phyloP scores from a whole-genome alignment of 2,113 vertebrate genomes.

The Scomber scombrus region DNA sequence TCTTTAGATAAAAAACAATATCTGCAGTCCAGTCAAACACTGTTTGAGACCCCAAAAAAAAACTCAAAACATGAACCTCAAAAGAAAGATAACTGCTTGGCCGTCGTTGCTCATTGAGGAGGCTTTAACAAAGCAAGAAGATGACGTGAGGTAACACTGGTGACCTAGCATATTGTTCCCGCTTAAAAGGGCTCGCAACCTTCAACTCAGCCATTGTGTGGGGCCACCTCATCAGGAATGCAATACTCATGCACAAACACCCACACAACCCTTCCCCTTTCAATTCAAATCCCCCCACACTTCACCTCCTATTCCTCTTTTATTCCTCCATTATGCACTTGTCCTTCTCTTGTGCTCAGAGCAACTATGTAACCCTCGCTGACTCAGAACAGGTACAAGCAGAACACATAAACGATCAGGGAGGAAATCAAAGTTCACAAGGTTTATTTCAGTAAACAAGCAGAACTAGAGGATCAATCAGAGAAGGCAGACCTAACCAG shows the following conservation, averaged over 20 bases:
- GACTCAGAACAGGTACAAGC: no score
- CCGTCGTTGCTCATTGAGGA: slow-evolving; percentile 21
- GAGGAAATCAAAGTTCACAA: no score
- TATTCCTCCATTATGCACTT: slow-evolving; percentile 60
- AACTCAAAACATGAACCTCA: slow-evolving; percentile 1
- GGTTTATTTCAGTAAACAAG: no score
- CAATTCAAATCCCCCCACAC: slow-evolving; percentile 46
- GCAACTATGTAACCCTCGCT: slow-evolving; percentile 28
- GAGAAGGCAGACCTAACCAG: no score
- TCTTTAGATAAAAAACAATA: slow-evolving; percentile 2
- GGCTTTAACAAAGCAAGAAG: slow-evolving; percentile 54
- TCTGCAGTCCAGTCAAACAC: background rate
- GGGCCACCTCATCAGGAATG: slow-evolving; percentile 65
- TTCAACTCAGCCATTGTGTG: slow-evolving; percentile 70
- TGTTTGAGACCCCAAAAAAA: background rate
- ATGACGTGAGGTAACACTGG: slow-evolving; percentile 17
- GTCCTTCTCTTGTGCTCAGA: slow-evolving; percentile 62
- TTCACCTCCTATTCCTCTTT: slow-evolving; percentile 36
- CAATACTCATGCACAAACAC: slow-evolving; percentile 60
- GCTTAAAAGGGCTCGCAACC: slow-evolving; percentile 61
- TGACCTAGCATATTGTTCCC: slow-evolving; percentile 55
- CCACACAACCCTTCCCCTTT: slow-evolving; percentile 64
- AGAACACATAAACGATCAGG: no score
- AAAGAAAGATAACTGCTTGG: slow-evolving; percentile 22
- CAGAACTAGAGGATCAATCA: no score